A percentile compares a stretch with the other conserved stretches of the same genome.
Evolutionary conservation across 2,797 vertebrate genomes (phyloP).

Genomic region (Micropoecilia bifurca): DNA sequence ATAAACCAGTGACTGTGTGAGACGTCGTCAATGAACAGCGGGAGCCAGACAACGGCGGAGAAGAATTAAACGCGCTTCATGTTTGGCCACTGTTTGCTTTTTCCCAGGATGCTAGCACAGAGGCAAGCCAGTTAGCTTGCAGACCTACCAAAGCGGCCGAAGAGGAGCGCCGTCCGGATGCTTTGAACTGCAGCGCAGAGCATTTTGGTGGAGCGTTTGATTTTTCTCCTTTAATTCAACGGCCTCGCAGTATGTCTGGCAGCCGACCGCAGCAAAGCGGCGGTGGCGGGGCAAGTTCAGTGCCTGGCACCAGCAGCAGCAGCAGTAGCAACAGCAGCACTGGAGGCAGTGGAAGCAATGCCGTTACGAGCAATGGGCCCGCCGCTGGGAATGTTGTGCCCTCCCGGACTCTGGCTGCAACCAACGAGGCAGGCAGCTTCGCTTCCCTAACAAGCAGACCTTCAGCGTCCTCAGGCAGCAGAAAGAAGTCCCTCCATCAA

Average conservation of each 20-base stretch:
- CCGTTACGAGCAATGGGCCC: constrained; percentile 73
- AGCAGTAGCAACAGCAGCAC: constrained; percentile 47
- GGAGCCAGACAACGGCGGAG: constrained; percentile 1
- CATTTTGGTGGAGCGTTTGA: constrained; percentile 47
- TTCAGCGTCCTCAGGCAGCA: constrained; percentile 76
- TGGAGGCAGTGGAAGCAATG: constrained; percentile 61
- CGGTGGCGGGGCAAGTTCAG: constrained; percentile 71
- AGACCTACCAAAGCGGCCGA: constrained; percentile 50
- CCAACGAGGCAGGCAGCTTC: constrained; percentile 65
- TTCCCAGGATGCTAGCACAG: constrained; percentile 64
- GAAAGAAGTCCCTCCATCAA: constrained; percentile 87
- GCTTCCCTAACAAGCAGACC: constrained; percentile 71
- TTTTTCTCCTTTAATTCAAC: constrained; percentile 29
- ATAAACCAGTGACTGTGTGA: neutral
- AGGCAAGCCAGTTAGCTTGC: constrained; percentile 60
- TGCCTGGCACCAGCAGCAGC: constrained; percentile 79
- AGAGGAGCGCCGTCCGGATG: constrained; percentile 73
- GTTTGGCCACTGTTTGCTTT: constrained; percentile 45
- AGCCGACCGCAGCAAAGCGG: constrained; percentile 75
- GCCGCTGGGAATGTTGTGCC: constrained; percentile 74
- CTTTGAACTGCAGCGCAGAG: constrained; percentile 66
- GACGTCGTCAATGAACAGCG: neutral
- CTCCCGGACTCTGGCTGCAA: constrained; percentile 67
- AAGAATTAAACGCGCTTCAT: constrained; percentile 26
- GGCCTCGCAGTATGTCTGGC: constrained; percentile 78